Conservation (phyloP, 2,888 invertebrate species). For the Drosophila ezoana region DNA sequence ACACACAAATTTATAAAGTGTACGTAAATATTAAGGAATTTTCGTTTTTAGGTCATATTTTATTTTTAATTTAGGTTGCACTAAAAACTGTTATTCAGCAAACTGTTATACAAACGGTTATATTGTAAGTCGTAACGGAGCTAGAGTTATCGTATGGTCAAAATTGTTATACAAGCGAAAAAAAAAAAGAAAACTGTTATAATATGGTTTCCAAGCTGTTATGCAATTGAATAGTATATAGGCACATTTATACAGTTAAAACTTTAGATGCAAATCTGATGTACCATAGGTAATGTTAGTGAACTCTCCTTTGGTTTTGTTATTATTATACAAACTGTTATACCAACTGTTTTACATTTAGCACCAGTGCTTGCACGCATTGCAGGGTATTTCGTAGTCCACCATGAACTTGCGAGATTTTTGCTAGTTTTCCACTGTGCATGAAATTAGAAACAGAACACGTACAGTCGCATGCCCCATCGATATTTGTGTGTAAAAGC, state of each 20-base stretch:
- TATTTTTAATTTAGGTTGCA: background rate
- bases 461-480: constrained; percentile 50
- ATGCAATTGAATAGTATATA: background rate
- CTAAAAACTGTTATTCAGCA: background rate
- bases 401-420: background rate
- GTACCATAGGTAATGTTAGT: background rate
- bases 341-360: background rate
- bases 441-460: constrained; percentile 42
- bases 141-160: background rate
- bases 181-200: background rate
- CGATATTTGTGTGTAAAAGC: constrained; percentile 59
- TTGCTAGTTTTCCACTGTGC: constrained; percentile 18
- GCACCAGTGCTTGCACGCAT: background rate
- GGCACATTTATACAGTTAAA: background rate
- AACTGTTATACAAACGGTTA: background rate
- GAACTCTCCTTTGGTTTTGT: background rate
- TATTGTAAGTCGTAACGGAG: background rate
- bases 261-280: background rate
- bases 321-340: background rate
- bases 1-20: no score
- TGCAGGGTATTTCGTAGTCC: constrained; percentile 3
- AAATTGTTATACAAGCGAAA: background rate
- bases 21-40: background rate
- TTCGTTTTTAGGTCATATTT: background rate
- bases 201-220: background rate